Evolutionary conservation across 1,140 invertebrate species (phyloP), one percentile per base, ranked within the genome.

Genomic region (Bombus confusus): DNA sequence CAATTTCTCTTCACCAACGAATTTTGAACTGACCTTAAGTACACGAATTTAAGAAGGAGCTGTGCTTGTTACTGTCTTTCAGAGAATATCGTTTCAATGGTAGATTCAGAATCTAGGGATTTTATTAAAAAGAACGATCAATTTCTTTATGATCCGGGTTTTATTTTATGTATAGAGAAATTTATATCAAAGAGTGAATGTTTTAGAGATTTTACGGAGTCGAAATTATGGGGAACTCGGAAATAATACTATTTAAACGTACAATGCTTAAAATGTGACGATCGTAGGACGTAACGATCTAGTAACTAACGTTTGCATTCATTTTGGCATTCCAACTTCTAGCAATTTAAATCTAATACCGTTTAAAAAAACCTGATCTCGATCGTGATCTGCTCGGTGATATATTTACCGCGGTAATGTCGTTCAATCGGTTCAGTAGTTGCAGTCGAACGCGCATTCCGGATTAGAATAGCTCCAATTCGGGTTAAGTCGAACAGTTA

Each of bases 391-490:
- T 31, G 39, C 6, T 62, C 31, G 18, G 28, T 37, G 57, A 62
- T 18, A 41, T 8, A 72, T 72, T 41, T n/a, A 8, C 28, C 28
- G n/a, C 6, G 37, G 8, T 15, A 71, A 57, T 57, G 43, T 28
- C 78, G 80, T 15, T 34, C 6, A 28, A 76, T 68, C 59, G 52
- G 68, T 43, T 75, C 72, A 34, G 41, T 66, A 41, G 25, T 25
- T 43, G 25, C 59, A 34, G 15, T 4, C 41, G 41, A 66, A 64
- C 41, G 73, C 25, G 47, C 22, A 52, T 59, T 25, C 15, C 74
- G 28, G 18, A 76, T 78, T 59, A 31, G 66, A 59, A 79, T 34
- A 22, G 68, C 34, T 80, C 52, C 52, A 69, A 73, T 80, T 59
- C 68, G n/a, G 15, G 5, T n/a, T 34, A 78, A 77, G 75, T 77